Base-by-base conservation (phyloP, 2,113 vertebrate species). In the Oostethus manadensis region DNA sequence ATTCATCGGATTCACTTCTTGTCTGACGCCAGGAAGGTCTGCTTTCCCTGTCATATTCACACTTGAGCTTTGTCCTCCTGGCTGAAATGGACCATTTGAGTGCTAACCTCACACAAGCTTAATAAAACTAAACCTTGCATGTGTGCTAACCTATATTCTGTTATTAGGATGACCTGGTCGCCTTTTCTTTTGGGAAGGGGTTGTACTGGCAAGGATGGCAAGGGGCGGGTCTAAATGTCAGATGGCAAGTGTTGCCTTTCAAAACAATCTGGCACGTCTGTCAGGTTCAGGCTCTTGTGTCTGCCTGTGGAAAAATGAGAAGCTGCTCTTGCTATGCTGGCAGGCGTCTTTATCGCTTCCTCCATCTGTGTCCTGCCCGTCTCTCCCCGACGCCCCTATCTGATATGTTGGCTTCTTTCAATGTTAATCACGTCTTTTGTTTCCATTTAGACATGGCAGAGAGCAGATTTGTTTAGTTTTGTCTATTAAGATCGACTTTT, bases 201-300 rank as follows among this genome's bases (percentile, higher is more conserved):
- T 4, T 11, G 6, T 4, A 3, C n/a, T 2, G n/a, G n/a, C 38
- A 40, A 33, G 7, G 10, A 8, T 1, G 35, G 20, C 15, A 21
- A 7, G 18, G 5, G 18, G 22, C 40, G 6, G 33, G 3, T 54
- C 20, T 22, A 49, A 81, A 87, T 86, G 82, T 86, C 85, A 82
- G 45, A 83, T 75, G 78, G 60, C 54, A 49, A 71, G 84, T 78
- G 69, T 87, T 71, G 56, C 47, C 77, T 89, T 90, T 87, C 86
- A 88, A 86, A 88, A 86, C 85, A 83, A 84, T 82, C 75, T 85
- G 85, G 71, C 77, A 74, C 84, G 79, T 79, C 67, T 60, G 64
- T 76, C 71, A 51, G 71, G 66, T 76, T 38, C 76, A 56, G 62
- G 21, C 71, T 60, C 49, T 17, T 43, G 15, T 64, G 59, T 62